Evolutionary conservation across 2,888 invertebrate species (phyloP).

Genomic region (Lepas anatifera): DNA sequence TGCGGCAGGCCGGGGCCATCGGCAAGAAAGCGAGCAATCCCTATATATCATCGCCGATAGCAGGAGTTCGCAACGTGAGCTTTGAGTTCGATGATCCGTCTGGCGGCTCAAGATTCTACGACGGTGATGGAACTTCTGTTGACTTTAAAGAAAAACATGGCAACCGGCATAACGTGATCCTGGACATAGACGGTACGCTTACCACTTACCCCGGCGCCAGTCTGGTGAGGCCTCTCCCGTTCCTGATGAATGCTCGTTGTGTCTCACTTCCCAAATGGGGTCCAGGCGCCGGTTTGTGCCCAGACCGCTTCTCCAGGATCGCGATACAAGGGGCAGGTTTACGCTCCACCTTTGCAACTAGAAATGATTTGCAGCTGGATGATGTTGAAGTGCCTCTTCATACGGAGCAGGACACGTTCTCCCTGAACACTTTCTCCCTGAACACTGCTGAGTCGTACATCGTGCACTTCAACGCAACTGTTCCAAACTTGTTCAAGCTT

Average conservation of each 20-base stretch:
- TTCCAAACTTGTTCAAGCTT: not conserved
- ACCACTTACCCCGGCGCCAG: not conserved
- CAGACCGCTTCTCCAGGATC: not conserved
- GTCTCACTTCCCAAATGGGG: not conserved
- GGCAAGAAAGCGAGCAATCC: not conserved
- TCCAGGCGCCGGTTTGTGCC: not conserved
- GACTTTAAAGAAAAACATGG: not conserved
- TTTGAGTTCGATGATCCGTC: not conserved
- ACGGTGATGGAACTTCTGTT: not conserved
- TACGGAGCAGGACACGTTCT: not conserved
- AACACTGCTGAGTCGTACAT: not conserved
- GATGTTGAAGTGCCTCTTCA: not conserved
- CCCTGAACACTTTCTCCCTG: not conserved
- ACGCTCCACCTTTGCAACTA: not conserved
- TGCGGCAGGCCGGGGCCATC: not conserved
- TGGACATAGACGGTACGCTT: not conserved
- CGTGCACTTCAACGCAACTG: not conserved
- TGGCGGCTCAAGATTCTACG: not conserved
- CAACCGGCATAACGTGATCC: not conserved
- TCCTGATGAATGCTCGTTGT: not conserved
- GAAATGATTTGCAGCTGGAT: not conserved
- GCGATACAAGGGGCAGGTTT: not conserved
- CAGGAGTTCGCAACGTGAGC: not conserved
- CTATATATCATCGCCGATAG: not conserved
- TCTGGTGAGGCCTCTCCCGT: not conserved